phyloP scores from a whole-genome alignment of 2,888 invertebrate genomes.

The Amphipoea oculea region DNA sequence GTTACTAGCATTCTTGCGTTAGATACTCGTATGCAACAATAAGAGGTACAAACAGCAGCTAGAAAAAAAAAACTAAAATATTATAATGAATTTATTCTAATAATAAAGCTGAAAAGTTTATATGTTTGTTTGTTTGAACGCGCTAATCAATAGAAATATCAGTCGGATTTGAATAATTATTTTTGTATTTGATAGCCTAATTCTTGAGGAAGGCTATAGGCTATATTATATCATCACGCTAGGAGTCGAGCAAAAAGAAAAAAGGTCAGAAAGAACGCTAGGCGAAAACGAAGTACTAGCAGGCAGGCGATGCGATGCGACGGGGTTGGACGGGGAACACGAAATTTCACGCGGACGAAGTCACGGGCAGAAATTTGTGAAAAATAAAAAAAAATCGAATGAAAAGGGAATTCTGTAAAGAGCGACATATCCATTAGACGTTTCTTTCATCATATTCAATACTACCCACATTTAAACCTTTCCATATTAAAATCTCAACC shows the following conservation, averaged over 20 bases:
- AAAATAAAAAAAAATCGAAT: background rate
- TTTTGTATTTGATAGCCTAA: background rate
- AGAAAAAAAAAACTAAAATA: background rate
- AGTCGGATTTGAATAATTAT: background rate
- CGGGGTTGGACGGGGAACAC: background rate
- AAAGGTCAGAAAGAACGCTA: background rate
- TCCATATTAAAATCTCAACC: constrained; percentile 27
- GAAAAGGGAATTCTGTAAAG: background rate
- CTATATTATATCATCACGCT: background rate
- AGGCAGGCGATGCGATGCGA: background rate
- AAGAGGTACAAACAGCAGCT: background rate
- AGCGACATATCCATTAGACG: background rate
- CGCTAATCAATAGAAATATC: background rate
- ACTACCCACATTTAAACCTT: constrained; percentile 7
- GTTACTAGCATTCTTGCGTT: background rate
- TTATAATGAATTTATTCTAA: too few species aligned
- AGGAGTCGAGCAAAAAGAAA: too few species aligned
- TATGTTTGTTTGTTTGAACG: background rate
- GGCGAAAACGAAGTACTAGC: background rate
- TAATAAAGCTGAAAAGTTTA: too few species aligned
- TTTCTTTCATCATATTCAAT: background rate
- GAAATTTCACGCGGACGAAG: background rate
- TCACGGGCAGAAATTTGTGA: background rate
- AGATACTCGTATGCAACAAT: background rate
- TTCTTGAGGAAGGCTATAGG: background rate